These are phyloP conservation scores for Pristis pectinata DNA, from an alignment of 2,797 vertebrate genomes.

Conservation along the genomic window DNA sequence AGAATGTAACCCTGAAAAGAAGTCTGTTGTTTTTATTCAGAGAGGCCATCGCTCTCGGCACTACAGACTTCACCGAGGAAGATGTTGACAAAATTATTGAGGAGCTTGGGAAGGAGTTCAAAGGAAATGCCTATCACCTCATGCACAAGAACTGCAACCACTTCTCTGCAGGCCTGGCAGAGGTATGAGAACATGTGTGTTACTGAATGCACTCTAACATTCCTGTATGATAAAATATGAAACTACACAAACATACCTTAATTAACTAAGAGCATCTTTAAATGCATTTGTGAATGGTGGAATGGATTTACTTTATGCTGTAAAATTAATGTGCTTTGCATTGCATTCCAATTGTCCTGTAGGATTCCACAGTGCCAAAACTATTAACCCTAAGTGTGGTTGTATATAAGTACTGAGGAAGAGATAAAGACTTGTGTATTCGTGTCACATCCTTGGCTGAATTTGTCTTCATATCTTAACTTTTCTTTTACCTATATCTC, in stretches of 20 bases:
- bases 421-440: neutral
- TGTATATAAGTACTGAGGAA: neutral
- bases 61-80: conserved; percentile 85
- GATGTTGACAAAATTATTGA: conserved; percentile 88
- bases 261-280: neutral
- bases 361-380: neutral
- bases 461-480: neutral
- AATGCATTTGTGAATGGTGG: neutral
- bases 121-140: conserved; percentile 77
- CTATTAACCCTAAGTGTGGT: neutral
- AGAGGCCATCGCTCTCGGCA: conserved; percentile 83
- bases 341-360: neutral
- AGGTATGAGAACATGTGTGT: conserved; percentile 55
- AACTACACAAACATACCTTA: neutral
- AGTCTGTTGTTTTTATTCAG: conserved; percentile 50
- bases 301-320: neutral
- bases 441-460: neutral
- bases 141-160: conserved; percentile 92
- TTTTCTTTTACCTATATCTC: neutral
- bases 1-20: neutral
- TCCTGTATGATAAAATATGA: neutral
- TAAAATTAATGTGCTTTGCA: neutral
- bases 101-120: conserved; percentile 82
- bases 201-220: neutral
- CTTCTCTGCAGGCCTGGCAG: conserved; percentile 79